phyloP scores from a whole-genome alignment of 2,888 invertebrate species.

The Lordiphosa fenestrarum region DNA sequence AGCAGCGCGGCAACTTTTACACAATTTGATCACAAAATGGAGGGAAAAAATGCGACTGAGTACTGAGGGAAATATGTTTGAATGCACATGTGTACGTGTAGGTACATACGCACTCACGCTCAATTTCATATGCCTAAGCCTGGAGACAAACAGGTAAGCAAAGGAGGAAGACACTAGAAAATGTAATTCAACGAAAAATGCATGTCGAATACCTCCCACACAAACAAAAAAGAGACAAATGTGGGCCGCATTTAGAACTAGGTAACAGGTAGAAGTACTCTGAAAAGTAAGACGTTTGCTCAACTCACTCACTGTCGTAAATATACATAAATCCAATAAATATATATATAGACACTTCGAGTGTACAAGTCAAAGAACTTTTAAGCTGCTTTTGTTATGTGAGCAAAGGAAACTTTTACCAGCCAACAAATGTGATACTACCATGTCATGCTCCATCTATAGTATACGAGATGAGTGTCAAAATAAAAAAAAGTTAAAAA shows the following conservation, averaged over 20 bases:
- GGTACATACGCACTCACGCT: conserved; percentile 3
- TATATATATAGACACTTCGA: neutral
- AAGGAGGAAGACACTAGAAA: neutral
- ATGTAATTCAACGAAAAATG: neutral
- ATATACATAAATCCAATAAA: neutral
- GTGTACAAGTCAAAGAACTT: conserved; percentile 60
- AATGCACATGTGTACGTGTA: conserved; percentile 17
- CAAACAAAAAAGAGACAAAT: too few species aligned
- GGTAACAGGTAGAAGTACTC: too few species aligned
- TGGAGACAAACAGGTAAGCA: neutral
- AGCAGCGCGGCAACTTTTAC: conserved; percentile 46
- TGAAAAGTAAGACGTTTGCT: too few species aligned
- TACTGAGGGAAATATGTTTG: conserved; percentile 2
- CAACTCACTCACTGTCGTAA: neutral
- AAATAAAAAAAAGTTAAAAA: conserved; percentile 3
- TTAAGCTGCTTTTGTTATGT: conserved; percentile 50
- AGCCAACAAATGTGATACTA: conserved; percentile 31
- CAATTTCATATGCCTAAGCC: conserved; percentile 18
- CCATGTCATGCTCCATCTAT: conserved; percentile 51
- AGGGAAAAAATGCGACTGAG: conserved; percentile 8
- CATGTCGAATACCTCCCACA: too few species aligned
- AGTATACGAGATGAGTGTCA: conserved; percentile 56
- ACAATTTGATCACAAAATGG: conserved; percentile 41
- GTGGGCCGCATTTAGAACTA: too few species aligned
- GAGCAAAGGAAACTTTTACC: conserved; percentile 51